Percentiles rank a stretch among this genome's conserved stretches.
Conservation (phyloP, 2,797 vertebrate species). For the Enteromius anoplus region DNA sequence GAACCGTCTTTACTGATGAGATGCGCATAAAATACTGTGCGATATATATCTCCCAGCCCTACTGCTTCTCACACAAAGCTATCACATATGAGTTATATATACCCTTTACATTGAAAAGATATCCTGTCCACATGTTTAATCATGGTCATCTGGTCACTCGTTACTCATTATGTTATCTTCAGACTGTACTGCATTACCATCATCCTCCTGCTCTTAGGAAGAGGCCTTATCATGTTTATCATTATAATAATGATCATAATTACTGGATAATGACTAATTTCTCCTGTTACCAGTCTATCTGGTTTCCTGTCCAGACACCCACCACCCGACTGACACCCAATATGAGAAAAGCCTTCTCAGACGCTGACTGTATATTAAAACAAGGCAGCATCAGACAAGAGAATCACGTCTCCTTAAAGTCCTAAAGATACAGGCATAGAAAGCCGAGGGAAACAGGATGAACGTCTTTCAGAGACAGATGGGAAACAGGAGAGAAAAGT, state of each 20-base stretch:
- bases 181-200: conserved; percentile 23
- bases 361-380: conserved; percentile 47
- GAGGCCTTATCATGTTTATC: conserved; percentile 2
- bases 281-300: conserved; percentile 27
- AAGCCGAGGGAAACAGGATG: conserved; percentile 14
- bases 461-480: conserved; percentile 33
- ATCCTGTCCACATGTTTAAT: background rate
- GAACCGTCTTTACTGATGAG: too few species aligned
- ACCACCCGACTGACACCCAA: conserved; percentile 27
- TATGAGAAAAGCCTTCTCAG: conserved; percentile 8
- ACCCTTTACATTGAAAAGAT: background rate
- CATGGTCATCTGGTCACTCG: background rate
- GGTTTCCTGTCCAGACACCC: conserved; percentile 33
- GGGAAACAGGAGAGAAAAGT: background rate
- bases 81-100: background rate
- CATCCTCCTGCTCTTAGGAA: background rate
- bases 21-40: too few species aligned
- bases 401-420: conserved; percentile 21
- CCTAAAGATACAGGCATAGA: conserved; percentile 9
- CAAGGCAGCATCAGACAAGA: conserved; percentile 27
- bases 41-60: too few species aligned
- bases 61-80: background rate
- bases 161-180: conserved; percentile 15
- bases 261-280: conserved; percentile 8
- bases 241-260: conserved; percentile 30